phyloP scores from a whole-genome alignment of 2,113 vertebrate species.

The Lathamus discolor region DNA sequence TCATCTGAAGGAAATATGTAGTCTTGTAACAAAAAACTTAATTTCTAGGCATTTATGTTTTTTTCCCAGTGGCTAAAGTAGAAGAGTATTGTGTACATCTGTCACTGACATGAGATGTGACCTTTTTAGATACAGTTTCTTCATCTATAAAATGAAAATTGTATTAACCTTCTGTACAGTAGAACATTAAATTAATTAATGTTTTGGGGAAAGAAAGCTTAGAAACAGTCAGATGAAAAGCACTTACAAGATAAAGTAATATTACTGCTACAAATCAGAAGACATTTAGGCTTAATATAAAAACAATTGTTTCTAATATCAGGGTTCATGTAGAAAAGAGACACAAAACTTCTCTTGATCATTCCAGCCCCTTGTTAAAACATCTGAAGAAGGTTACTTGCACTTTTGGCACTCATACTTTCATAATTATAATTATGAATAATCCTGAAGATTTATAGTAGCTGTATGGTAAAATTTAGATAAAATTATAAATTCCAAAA shows the following conservation, averaged over 20 bases:
- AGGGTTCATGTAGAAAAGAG: not conserved
- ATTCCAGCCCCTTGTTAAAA: not conserved
- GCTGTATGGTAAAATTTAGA: not conserved
- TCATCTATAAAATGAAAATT: not conserved
- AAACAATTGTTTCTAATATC: not conserved
- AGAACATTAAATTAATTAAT: constrained; percentile 11
- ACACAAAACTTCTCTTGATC: not conserved
- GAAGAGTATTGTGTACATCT: not conserved
- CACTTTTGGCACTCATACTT: not conserved
- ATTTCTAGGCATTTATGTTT: not conserved
- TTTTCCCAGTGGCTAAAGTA: not conserved
- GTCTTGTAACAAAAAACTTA: not conserved
- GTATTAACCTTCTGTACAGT: not conserved
- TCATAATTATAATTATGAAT: not conserved
- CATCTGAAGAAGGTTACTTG: not conserved
- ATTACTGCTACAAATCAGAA: not conserved
- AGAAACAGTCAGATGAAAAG: not conserved
- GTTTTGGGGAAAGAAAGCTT: not conserved
- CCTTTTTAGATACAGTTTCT: constrained; percentile 7
- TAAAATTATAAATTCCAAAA: not conserved
- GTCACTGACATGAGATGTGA: not conserved
- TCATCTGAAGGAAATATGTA: not conserved
- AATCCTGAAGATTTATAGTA: not conserved
- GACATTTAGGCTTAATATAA: not conserved
- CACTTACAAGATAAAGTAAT: not conserved